A percentile compares a stretch with the other conserved stretches of the same genome.
Conservation (phyloP, 2,888 invertebrate species). For the Aleiodes alternator region DNA sequence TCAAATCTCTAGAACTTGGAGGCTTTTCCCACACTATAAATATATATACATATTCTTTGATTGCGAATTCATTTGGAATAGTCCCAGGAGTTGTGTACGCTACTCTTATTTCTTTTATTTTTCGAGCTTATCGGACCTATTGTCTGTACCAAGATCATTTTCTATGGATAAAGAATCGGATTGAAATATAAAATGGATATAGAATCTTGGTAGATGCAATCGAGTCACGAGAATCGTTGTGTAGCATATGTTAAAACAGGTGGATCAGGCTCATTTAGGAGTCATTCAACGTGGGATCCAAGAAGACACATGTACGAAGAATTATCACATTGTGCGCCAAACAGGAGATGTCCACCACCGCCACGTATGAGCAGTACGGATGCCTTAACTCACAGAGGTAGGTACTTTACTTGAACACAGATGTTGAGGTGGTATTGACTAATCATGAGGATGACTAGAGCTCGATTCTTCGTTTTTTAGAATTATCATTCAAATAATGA, state of each 20-base stretch:
- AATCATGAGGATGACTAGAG: conserved; percentile 40
- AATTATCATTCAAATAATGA: neutral
- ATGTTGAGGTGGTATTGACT: conserved; percentile 40
- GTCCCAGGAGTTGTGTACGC: conserved; percentile 46
- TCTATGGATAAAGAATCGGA: too few species aligned
- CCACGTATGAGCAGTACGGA: conserved; percentile 78
- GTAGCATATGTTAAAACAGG: conserved; percentile 70
- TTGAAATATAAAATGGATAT: too few species aligned
- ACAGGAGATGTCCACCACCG: conserved; percentile 76
- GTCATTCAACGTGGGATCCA: conserved; percentile 92
- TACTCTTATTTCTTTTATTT: conserved; percentile 44
- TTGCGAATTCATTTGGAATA: conserved; percentile 55
- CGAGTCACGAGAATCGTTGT: conserved; percentile 71
- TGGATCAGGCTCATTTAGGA: conserved; percentile 76
- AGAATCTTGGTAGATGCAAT: conserved; percentile 69
- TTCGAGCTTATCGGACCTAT: conserved; percentile 56
- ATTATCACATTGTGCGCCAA: conserved; percentile 81
- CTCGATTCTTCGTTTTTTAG: conserved; percentile 21
- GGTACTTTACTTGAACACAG: conserved; percentile 61
- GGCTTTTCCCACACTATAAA: conserved; percentile 50
- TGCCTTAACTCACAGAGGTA: conserved; percentile 73
- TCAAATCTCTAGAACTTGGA: conserved; percentile 50
- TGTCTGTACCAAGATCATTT: conserved; percentile 60
- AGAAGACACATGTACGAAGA: conserved; percentile 93
- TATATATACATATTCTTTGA: conserved; percentile 16